phyloP scores from a whole-genome alignment of 2,797 vertebrate genomes.

The Leucoraja ocellata region DNA sequence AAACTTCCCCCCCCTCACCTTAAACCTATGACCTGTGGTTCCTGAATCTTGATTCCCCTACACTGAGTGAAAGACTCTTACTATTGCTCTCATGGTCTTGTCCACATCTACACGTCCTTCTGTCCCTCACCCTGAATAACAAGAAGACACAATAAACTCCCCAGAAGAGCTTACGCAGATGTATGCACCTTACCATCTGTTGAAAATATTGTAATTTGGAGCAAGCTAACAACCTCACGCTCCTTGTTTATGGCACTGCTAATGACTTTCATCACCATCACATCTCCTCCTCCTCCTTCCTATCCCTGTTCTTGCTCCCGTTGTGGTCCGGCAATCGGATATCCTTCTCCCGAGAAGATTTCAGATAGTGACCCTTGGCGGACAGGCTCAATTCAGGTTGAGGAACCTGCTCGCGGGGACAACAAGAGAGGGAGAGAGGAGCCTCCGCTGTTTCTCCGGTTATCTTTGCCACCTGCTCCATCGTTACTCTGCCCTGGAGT shows the following conservation, averaged over 20 bases:
- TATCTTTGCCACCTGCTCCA: slow-evolving; percentile 1
- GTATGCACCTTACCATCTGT: slow-evolving; percentile 4
- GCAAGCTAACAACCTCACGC: slow-evolving; percentile 4
- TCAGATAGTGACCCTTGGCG: background rate
- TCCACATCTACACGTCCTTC: too few species aligned
- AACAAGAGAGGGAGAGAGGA: background rate
- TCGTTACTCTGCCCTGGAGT: slow-evolving; percentile 33
- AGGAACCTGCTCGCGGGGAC: background rate
- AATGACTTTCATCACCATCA: slow-evolving; percentile 13
- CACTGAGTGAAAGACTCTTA: too few species aligned
- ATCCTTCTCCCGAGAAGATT: background rate
- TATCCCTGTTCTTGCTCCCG: background rate
- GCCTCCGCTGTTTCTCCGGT: background rate
- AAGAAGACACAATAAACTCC: too few species aligned
- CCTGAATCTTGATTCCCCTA: too few species aligned
- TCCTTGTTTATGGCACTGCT: background rate
- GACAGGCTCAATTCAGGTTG: background rate
- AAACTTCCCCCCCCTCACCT: too few species aligned
- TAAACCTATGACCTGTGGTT: too few species aligned
- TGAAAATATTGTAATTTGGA: slow-evolving; percentile 17
- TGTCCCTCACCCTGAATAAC: too few species aligned
- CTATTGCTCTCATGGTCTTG: too few species aligned
- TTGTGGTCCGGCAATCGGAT: background rate
- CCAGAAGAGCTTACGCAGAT: background rate
- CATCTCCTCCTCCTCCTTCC: background rate